Evolutionary conservation across 2,888 invertebrate genomes (phyloP), one percentile per base, ranked within the genome.

Genomic region (Polyommatus iphigenia): DNA sequence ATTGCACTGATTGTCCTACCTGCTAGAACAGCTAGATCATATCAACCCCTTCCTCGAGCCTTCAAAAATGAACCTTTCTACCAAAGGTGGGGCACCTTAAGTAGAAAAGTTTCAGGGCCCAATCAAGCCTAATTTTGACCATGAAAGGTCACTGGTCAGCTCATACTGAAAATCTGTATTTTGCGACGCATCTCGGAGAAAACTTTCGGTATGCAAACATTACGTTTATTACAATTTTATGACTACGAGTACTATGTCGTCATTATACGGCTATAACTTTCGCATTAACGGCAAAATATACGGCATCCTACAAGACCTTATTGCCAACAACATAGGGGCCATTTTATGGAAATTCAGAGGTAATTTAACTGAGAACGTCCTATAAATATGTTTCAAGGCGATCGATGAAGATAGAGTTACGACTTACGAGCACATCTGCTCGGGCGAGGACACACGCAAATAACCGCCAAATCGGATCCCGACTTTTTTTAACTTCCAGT

Each of bases 301-400:
- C 54, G 5, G 54, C 54, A 54, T 54, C 54, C 3, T 18, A 54
- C 54, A 54, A 13, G 54, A 15, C 5, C 18, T 18, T 18, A 54
- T 54, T 54, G 54, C 18, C 4, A 18, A 54, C 54, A 2, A 54
- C 54, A 18, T 54, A 54, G 4, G 3, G 54, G 54, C 5, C 18
- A 54, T 54, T 13, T 54, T 18, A 15, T 18, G 54, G 54, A 18
- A 54, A 54, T 18, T 54, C 54, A 54, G 54, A 54, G 54, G 18
- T 5, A 54, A 54, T 54, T 18, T 54, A 54, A 18, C 5, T 18
- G 54, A 4, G 54, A 54, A 54, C 54, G 1, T 15, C 54, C 54
- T 32, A 67, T 32, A 67, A 67, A 67, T 67, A 67, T 67, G 67
- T 67, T 67, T 67, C 67, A 67, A 67, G 67, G 67, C 29, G 29